phyloP scores from a whole-genome alignment of 2,888 invertebrate species.

The Lutraria lutraria region DNA sequence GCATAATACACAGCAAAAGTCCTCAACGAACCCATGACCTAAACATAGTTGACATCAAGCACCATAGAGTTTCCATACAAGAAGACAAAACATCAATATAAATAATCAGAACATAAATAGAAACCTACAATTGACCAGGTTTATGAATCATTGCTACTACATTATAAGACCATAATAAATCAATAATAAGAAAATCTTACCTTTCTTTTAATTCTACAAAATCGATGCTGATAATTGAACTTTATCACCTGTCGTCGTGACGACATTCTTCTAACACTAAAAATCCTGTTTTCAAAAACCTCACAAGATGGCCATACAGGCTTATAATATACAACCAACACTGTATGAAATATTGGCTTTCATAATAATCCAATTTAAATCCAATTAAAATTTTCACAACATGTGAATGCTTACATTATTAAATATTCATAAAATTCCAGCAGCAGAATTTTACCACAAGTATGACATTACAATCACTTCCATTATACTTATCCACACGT shows the following conservation, averaged over 20 bases:
- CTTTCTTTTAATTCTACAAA: slow-evolving; percentile 46
- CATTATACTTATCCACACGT: neutral
- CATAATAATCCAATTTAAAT: slow-evolving; percentile 16
- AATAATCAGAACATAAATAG: neutral
- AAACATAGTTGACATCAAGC: too few species aligned
- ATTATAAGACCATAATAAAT: neutral
- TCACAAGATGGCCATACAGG: slow-evolving; percentile 45
- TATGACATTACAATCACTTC: neutral
- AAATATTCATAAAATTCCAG: slow-evolving; percentile 1
- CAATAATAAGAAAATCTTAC: slow-evolving; percentile 27
- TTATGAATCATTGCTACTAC: neutral
- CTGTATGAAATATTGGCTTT: neutral
- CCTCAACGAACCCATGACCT: too few species aligned
- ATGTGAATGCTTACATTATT: neutral
- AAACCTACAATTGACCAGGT: neutral
- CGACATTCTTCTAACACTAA: slow-evolving; percentile 44
- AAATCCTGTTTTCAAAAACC: slow-evolving; percentile 17
- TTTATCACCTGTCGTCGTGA: slow-evolving; percentile 44
- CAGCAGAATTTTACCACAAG: neutral
- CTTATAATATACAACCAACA: neutral
- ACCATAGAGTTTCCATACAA: too few species aligned
- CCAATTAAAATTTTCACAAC: neutral
- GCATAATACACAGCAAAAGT: too few species aligned
- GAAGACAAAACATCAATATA: too few species aligned
- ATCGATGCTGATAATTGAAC: slow-evolving; percentile 55